phyloP scores from a whole-genome alignment of 1,140 invertebrate genomes.

The Pseudoatta argentina region DNA sequence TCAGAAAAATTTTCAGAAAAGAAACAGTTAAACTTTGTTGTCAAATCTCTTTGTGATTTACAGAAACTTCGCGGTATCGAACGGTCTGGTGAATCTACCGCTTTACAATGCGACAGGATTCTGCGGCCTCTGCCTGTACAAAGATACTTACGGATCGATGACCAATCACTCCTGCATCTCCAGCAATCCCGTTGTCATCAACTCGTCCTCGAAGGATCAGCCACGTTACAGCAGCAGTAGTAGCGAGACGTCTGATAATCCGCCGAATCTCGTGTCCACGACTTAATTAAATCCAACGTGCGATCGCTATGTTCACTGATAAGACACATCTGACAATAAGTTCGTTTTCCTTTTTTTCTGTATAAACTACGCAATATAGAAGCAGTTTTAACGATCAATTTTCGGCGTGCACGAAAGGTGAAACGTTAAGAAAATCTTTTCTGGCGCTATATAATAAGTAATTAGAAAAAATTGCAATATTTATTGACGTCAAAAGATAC shows the following conservation, averaged over 20 bases:
- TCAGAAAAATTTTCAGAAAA: not conserved
- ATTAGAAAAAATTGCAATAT: not conserved
- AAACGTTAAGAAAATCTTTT: not conserved
- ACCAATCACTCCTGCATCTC: conserved; percentile 71
- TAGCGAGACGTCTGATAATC: conserved; percentile 77
- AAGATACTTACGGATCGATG: conserved; percentile 72
- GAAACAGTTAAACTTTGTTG: not conserved
- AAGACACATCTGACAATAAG: conserved; percentile 13
- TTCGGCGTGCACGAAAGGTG: not conserved
- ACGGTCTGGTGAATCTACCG: conserved; percentile 79
- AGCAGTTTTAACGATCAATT: not conserved
- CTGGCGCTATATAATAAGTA: not conserved
- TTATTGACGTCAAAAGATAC: not conserved
- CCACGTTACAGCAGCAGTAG: conserved; percentile 72
- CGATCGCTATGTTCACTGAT: conserved; percentile 13
- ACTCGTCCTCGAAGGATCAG: conserved; percentile 57
- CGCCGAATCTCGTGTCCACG: conserved; percentile 68
- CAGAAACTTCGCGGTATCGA: conserved; percentile 81
- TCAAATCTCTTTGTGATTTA: conserved; percentile 44
- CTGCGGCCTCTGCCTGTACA: conserved; percentile 80
- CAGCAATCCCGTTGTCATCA: conserved; percentile 37
- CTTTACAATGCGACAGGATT: conserved; percentile 72
- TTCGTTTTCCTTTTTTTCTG: not conserved
- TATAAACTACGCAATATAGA: not conserved
- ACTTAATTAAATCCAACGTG: conserved; percentile 52